Conservation (phyloP, 2,113 vertebrate species). For the Recurvirostra avosetta region DNA sequence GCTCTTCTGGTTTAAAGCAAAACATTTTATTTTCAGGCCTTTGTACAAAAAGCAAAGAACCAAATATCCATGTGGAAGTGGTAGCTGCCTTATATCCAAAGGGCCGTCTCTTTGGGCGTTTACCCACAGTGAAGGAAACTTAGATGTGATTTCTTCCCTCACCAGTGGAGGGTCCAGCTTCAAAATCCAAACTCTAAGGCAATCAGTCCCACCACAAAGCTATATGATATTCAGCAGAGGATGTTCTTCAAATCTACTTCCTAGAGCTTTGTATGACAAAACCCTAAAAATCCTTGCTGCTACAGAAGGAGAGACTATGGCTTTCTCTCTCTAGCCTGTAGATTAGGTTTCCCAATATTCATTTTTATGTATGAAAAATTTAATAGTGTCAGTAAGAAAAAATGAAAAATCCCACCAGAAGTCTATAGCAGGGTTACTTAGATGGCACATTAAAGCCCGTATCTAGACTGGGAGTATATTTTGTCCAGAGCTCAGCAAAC, state of each 20-base stretch:
- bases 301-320: neutral
- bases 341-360: neutral
- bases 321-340: neutral
- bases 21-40: slow-evolving; percentile 1
- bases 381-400: neutral
- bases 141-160: neutral
- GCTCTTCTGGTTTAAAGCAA: neutral
- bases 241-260: neutral
- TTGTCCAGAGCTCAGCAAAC: neutral
- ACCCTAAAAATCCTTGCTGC: neutral
- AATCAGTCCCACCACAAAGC: neutral
- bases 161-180: neutral
- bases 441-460: neutral
- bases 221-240: neutral
- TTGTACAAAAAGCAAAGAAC: neutral
- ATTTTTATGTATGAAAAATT: neutral
- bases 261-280: neutral
- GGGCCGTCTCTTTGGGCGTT: neutral
- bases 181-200: neutral
- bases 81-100: neutral
- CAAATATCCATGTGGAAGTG: neutral
- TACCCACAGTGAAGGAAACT: neutral
- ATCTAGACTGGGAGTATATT: neutral
- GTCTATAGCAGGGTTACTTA: neutral
- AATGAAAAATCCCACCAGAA: neutral